These are phyloP conservation scores for Rhamnusium bicolor DNA, from an alignment of 2,888 invertebrate species.

Conservation along the genomic window DNA sequence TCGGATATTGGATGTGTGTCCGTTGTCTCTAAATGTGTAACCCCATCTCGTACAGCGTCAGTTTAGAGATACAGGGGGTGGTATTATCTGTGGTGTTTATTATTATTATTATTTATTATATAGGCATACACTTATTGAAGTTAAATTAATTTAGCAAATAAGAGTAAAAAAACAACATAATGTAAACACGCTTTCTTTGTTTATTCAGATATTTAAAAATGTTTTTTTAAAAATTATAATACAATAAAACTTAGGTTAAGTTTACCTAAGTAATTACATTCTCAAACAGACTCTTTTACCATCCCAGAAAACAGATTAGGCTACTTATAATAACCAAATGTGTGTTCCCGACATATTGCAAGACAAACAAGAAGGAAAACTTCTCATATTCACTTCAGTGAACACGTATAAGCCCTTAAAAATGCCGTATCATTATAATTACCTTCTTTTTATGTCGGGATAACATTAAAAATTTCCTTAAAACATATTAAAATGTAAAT, in stretches of 20 bases:
- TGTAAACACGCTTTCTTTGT: no score
- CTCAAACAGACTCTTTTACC: neutral
- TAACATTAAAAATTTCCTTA: constrained; percentile 10
- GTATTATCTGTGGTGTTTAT: no score
- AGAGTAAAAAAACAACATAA: no score
- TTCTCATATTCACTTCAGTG: neutral
- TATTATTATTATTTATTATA: no score
- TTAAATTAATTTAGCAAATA: neutral
- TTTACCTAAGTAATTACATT: neutral
- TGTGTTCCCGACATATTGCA: neutral
- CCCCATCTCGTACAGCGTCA: no score
- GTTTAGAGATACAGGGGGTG: no score
- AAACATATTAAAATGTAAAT: constrained; percentile 32
- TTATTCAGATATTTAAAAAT: no score
- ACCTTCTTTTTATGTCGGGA: constrained; percentile 20
- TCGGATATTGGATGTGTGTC: no score
- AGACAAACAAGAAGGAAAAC: neutral
- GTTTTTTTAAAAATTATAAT: no score
- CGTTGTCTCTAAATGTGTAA: no score
- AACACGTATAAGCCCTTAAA: neutral
- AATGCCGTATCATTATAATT: constrained; percentile 19
- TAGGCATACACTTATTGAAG: no score
- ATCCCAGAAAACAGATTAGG: neutral
- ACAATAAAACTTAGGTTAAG: neutral
- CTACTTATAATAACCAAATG: neutral